Base-by-base conservation (phyloP, 2,113 vertebrate genomes). In the Merops nubicus region DNA sequence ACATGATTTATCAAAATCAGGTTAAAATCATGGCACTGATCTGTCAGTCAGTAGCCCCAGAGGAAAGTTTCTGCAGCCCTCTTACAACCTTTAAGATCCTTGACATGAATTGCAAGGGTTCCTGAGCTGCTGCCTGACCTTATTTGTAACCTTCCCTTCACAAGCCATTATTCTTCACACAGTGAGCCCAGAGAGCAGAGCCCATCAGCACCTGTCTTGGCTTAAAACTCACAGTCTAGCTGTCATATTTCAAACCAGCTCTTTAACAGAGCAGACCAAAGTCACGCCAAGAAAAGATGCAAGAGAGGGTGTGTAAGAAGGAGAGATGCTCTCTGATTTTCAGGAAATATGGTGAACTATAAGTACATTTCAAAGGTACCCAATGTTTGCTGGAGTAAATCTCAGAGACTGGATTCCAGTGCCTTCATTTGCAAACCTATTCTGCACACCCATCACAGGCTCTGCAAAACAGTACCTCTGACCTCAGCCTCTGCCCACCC, bases 161-260 rank as follows among this genome's bases (percentile, higher is more conserved):
- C 62, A 91, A 94, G 69, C 43, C 89, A 94, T 96, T 94, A 91
- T 73, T 97, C 94, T 94, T 75, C 91, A 69, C 54, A 25, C 75
- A 33, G 34, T 19, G 74, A 77, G 60, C 63, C 80, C 77, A 3
- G 56, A 74, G 12, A 85, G 87, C 89, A 87, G 57, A 77, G 91
- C 91, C 85, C 94, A 68, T 89, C 94, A 95, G 87, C 93, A 94
- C 75, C 74, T 94, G 88, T 54, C 84, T 91, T 0, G 0, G 38
- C 86, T 89, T 20, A 89, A 75, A 91, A n/a, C 62, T 75, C 65
- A 25, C 43, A 56, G 42, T 14, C 28, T 95, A 47, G 69, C 87
- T 85, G 73, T 64, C 0, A 0, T 68, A 79, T 89, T 85, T 96
- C 91, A 91, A 90, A 75, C 42, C 67, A 38, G 78, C 23, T 42